These are phyloP conservation scores for Palaemon carinicauda DNA, from an alignment of 1,140 invertebrate genomes.

Conservation along the genomic window DNA sequence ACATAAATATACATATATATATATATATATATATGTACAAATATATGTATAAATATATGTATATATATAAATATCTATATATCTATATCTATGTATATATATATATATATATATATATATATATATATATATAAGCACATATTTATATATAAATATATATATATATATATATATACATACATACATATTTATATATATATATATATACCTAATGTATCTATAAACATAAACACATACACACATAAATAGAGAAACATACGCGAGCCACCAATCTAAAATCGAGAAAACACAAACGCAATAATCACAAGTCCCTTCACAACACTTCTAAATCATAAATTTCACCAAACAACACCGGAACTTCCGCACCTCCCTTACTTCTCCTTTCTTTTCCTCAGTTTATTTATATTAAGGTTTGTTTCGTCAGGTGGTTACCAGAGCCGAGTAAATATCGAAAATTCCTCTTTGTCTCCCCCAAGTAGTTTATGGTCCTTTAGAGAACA, in stretches of 20 bases:
- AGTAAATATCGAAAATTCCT: too few species aligned
- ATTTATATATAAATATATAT: constrained; percentile 9
- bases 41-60: not conserved
- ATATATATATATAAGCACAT: not conserved
- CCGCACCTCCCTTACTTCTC: not conserved
- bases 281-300: too few species aligned
- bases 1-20: not conserved
- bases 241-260: too few species aligned
- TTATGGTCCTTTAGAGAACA: too few species aligned
- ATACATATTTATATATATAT: not conserved
- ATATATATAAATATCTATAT: not conserved
- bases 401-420: not conserved
- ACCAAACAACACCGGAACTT: not conserved
- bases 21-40: not conserved
- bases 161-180: not conserved
- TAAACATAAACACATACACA: too few species aligned
- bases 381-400: not conserved
- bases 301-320: too few species aligned
- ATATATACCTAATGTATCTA: not conserved
- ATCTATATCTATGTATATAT: not conserved
- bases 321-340: not conserved
- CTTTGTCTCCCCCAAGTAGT: too few species aligned
- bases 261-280: too few species aligned
- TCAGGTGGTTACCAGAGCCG: too few species aligned
- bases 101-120: not conserved